Evolutionary conservation across 1,140 invertebrate species (phyloP).

Genomic region (Cotesia chilonis): DNA sequence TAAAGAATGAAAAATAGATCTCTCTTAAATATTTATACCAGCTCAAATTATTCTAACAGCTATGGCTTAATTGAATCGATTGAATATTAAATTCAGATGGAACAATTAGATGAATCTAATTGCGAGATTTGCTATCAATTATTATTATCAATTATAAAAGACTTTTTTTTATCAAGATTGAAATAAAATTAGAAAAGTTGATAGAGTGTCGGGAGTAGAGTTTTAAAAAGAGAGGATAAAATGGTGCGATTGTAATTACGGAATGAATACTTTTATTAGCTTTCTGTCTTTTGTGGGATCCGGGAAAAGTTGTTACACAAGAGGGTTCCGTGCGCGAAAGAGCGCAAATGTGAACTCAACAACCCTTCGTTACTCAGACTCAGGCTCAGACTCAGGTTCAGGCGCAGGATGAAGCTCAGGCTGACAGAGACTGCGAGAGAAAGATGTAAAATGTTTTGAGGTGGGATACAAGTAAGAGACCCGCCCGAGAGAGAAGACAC

Average conservation of each 20-base stretch:
- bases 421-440: constrained; percentile 35
- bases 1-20: too few species aligned
- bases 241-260: constrained; percentile 42
- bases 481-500: constrained; percentile 29
- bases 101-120: too few species aligned
- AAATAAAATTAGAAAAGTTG: too few species aligned
- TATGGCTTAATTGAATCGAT: too few species aligned
- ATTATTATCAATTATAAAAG: too few species aligned
- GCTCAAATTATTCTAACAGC: too few species aligned
- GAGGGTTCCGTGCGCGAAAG: constrained; percentile 38
- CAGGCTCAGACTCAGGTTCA: too few species aligned
- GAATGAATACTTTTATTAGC: constrained; percentile 53
- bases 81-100: too few species aligned
- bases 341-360: constrained; percentile 39
- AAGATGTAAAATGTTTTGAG: constrained; percentile 13
- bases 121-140: too few species aligned
- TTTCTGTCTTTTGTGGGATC: constrained; percentile 23
- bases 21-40: too few species aligned
- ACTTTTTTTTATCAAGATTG: too few species aligned
- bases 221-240: constrained; percentile 3
- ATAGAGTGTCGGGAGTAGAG: too few species aligned
- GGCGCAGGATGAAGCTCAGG: constrained; percentile 17
- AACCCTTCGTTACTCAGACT: constrained; percentile 38
- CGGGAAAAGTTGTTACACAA: constrained; percentile 22
- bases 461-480: constrained; percentile 36